Conservation (phyloP, 2,113 vertebrate species). For the Pogona vitticeps region DNA sequence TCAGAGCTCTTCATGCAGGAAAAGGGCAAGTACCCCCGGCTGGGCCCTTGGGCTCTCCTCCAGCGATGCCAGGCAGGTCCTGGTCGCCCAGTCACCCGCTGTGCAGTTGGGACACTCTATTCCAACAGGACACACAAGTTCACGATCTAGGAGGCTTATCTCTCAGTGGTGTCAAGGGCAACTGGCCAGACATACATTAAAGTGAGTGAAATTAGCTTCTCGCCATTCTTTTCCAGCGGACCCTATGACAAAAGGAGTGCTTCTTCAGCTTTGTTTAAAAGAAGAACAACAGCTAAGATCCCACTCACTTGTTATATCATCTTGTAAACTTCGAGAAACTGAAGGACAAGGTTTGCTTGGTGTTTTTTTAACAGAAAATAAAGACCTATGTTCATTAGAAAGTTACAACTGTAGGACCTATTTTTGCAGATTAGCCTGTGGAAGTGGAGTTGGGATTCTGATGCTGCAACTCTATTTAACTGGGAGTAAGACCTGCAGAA, state of each 20-base stretch:
- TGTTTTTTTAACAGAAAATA: constrained; percentile 22
- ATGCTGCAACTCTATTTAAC: background rate
- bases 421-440: background rate
- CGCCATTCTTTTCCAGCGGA: background rate
- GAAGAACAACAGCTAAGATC: too few species aligned
- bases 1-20: background rate
- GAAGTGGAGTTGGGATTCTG: background rate
- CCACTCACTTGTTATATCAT: background rate
- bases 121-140: background rate
- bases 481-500: background rate
- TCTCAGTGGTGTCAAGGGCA: background rate
- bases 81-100: too few species aligned
- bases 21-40: background rate
- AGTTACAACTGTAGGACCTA: constrained; percentile 22
- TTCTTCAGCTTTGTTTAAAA: too few species aligned
- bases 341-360: too few species aligned
- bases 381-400: constrained; percentile 30
- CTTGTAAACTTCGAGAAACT: background rate
- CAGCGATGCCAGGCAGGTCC: too few species aligned
- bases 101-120: too few species aligned
- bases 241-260: too few species aligned
- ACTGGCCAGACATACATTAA: background rate
- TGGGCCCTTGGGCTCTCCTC: background rate
- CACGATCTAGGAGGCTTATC: background rate
- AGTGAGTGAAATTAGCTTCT: background rate